Base-by-base conservation (phyloP, 2,797 vertebrate species). In the Sylvilagus floridanus region DNA sequence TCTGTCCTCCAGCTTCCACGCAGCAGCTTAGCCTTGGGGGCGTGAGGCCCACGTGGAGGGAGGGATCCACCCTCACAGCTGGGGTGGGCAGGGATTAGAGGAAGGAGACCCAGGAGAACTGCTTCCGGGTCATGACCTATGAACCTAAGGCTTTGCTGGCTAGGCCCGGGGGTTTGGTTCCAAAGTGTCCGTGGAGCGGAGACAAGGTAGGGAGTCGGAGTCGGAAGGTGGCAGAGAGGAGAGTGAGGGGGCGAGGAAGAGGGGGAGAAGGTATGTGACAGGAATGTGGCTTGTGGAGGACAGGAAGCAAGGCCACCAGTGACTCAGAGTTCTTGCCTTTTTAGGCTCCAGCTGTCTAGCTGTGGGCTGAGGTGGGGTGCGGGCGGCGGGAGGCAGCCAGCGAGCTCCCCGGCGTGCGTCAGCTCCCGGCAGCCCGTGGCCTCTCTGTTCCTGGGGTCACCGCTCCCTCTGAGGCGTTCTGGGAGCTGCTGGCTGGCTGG, bases 241-340 rank as follows among this genome's bases (percentile, higher is more conserved):
- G 86, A 92, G 16, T 7, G 91, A 91, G 94, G 93, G 82, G 94
- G 96, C 30, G n/a, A 92, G 54, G 71, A 79, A 94, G 90, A 66
- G 77, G 76, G 91, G 84, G 87, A 95, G 88, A 76, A 82, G 83
- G 91, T 81, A 88, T 91, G 60, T 76, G 83, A 93, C 69, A 94
- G 78, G 89, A 95, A 87, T 78, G 76, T 16, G 14, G 60, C 87
- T 26, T n/a, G 42, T 91, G 1, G 35, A 72, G 94, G 72, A 35
- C 94, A 91, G 91, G 93, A 96, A 95, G 93, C 68, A 62, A 88
- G 79, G 85, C 94, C 91, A 71, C 63, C 24, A 90, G 78, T 92
- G 96, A 93, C 93, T 96, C 94, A 96, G 72, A 87, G 50, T 72
- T 69, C 90, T 96, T 97, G 95, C 97, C 97, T 97, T 97, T 97